Percentiles rank a stretch among this genome's conserved stretches.
Conservation (phyloP, 2,888 invertebrate species). For the Serrognathus titanus region DNA sequence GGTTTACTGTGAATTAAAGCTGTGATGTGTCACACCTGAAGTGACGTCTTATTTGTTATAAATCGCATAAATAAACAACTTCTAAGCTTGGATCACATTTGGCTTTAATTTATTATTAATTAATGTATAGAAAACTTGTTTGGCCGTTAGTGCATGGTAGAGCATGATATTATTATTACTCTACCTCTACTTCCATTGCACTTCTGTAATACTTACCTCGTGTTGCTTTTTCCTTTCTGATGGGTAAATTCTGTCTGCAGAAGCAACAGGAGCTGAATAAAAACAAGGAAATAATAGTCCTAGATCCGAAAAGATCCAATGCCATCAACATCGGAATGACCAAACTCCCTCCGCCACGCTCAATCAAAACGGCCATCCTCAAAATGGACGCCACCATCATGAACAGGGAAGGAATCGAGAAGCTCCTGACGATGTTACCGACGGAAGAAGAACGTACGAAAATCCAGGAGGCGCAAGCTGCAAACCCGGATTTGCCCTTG, state of each 20-base stretch:
- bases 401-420: slow-evolving; percentile 97
- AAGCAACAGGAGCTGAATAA: slow-evolving; percentile 81
- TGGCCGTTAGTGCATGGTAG: slow-evolving; percentile 5
- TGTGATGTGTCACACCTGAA: too few species aligned
- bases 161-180: slow-evolving; percentile 9
- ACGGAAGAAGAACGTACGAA: slow-evolving; percentile 88
- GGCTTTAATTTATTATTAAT: neutral
- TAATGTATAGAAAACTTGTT: neutral
- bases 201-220: slow-evolving; percentile 1
- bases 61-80: too few species aligned
- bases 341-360: slow-evolving; percentile 93
- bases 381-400: slow-evolving; percentile 99
- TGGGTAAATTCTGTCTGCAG: slow-evolving; percentile 44
- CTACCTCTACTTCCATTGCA: slow-evolving; percentile 6
- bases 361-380: slow-evolving; percentile 97
- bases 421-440: slow-evolving; percentile 95
- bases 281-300: slow-evolving; percentile 88
- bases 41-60: too few species aligned
- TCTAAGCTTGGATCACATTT: neutral
- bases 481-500: slow-evolving; percentile 83
- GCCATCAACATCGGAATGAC: slow-evolving; percentile 99
- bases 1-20: too few species aligned
- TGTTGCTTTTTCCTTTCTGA: neutral
- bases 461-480: slow-evolving; percentile 93
- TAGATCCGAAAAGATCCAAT: slow-evolving; percentile 96